Base-by-base conservation (phyloP, 2,113 vertebrate species). In the Heterocephalus glaber region DNA sequence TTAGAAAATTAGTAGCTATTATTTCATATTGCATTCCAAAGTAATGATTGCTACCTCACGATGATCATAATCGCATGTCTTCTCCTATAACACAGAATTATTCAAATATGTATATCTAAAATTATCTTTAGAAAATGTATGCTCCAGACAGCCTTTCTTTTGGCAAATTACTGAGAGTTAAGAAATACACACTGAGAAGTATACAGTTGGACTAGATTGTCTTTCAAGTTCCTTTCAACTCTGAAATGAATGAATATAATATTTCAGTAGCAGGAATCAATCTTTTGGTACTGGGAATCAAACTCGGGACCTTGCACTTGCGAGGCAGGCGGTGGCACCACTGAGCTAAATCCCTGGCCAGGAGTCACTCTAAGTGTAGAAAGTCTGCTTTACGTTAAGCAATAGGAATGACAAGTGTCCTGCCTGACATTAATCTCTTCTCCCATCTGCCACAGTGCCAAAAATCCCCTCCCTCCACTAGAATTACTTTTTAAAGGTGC, bases 91-190 rank as follows among this genome's bases (percentile, higher is more conserved):
- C 3, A 56, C 1, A 79, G 28, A 30, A 61, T 11, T 82, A 79
- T 80, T 95, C 2, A 54, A 92, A 3, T 61, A 13, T 19, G 6
- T 7, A 94, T 56, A 61, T 72, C 61, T 60, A 92, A 61, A 72
- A 70, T 70, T 58, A 80, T 16, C 93, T 94, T 95, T 20, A 72
- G 24, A 89, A 13, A 89, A 86, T 72, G 5, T 70, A 63, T 38
- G 30, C 38, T 65, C 8, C 28, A 85, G 10, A 72, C 5, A 83
- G 86, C 41, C 16, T 94, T 89, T 41, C 4, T 61, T 81, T 96
- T 80, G 19, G 20, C 47, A 86, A 94, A 74, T 83, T 65, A 60
- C 8, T 89, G 19, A 49, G 22, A 66, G 26, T 30, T 74, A 22
- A 72, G 10, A 47, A 88, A 13, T 19, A 24, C 0, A 22, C 12